Conservation (phyloP, 2,113 vertebrate species). For the Pedetes capensis region DNA sequence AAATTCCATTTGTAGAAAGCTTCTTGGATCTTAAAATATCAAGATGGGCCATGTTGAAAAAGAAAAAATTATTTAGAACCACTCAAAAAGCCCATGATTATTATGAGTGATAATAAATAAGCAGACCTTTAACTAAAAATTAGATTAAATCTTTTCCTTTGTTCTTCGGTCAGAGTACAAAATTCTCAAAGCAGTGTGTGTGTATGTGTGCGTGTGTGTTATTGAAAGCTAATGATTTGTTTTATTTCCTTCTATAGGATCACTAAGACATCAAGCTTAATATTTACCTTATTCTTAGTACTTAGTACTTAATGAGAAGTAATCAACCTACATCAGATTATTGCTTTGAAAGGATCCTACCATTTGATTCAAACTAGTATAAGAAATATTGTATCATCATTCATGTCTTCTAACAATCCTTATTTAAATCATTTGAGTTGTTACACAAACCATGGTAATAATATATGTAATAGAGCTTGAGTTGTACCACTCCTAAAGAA, state of each 20-base stretch:
- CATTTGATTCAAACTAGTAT: not conserved
- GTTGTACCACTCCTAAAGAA: not conserved
- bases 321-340: not conserved
- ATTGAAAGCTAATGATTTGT: not conserved
- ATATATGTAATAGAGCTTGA: not conserved
- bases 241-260: not conserved
- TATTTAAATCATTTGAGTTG: not conserved
- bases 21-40: not conserved
- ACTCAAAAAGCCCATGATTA: not conserved
- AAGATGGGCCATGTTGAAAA: not conserved
- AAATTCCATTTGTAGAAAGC: not conserved
- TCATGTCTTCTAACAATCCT: not conserved
- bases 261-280: not conserved
- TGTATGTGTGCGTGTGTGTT: not conserved
- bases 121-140: not conserved
- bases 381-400: not conserved
- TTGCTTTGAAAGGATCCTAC: not conserved
- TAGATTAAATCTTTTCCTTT: not conserved
- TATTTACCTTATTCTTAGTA: not conserved
- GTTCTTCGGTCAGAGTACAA: not conserved
- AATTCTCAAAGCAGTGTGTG: not conserved
- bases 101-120: not conserved
- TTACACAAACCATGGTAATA: not conserved
- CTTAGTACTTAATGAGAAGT: not conserved
- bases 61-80: not conserved